Evolutionary conservation across 2,113 vertebrate species (phyloP), one percentile per base, ranked within the genome.

Genomic region (Entelurus aequoreus): DNA sequence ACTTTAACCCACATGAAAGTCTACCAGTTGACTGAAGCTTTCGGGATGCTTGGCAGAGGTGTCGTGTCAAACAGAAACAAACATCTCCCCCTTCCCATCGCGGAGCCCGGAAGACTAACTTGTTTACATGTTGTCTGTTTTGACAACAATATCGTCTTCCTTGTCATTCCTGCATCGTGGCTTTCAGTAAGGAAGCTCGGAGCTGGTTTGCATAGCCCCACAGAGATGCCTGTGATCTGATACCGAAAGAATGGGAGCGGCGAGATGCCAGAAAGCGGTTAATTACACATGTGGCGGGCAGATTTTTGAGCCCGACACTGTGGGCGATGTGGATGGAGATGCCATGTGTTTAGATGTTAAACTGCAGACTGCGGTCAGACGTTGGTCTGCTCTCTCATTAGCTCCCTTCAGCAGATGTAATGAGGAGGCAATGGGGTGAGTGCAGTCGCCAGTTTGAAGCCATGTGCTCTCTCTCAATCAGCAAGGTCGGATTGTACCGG

Each of bases 261-360:
- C 74, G 48, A 60, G 66, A 73, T 81, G 76, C 77, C 84, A 84
- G 77, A 80, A 62, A 62, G 69, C 55, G 72, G 79, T 86, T 88
- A 83, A 90, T 88, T 84, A 75, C 81, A 85, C 87, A 90, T 88
- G 79, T 90, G 89, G 86, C 61, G 63, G 65, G 78, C 87, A 88
- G 84, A 87, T 87, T 87, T 46, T 60, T 73, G 70, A 76, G 78
- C 66, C 78, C 71, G 53, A 81, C 86, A 84, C 86, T 48, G 80
- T 86, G 81, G 86, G 82, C 80, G 82, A 87, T 74, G 76, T 70
- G 63, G 69, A 77, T 77, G 69, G 82, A 76, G 80, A 82, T 77
- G 79, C 79, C 85, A 84, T 85, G 80, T 86, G 81, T 88, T 83
- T 78, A 77, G 70, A 77, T 59, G 56, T 84, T 80, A 87, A 85